Percentiles rank a stretch among this genome's conserved stretches.
phyloP scores from a whole-genome alignment of 2,888 invertebrate species.

The Pteria penguin region DNA sequence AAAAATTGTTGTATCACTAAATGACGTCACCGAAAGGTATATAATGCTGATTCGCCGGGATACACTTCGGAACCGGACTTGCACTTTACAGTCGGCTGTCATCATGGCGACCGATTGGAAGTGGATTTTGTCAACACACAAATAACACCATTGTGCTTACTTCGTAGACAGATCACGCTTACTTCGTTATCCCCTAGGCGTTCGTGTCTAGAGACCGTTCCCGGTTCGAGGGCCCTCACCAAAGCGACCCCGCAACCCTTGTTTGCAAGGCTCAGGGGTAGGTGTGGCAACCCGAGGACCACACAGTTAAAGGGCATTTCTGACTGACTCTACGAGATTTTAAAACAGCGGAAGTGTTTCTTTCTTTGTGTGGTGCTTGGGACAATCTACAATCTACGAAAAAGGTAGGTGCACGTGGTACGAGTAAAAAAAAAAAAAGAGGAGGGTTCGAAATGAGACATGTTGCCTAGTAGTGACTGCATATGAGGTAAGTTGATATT shows the following conservation, averaged over 20 bases:
- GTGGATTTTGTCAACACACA: constrained; percentile 31
- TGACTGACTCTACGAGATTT: not conserved
- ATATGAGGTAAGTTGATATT: no score
- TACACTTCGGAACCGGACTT: not conserved
- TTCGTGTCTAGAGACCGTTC: constrained; percentile 41
- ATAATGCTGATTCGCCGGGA: not conserved
- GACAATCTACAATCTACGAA: not conserved
- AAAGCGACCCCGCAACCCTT: constrained; percentile 41
- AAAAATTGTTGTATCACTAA: no score
- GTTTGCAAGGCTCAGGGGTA: constrained; percentile 35
- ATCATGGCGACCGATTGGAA: constrained; percentile 38
- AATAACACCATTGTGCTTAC: constrained; percentile 4
- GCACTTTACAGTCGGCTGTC: constrained; percentile 6
- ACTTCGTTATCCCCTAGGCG: constrained; percentile 44
- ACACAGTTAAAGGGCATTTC: constrained; percentile 4
- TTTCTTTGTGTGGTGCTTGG: not conserved
- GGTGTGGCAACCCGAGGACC: constrained; percentile 41
- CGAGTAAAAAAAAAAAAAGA: no score
- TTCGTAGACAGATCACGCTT: no score
- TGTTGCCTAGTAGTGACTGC: no score
- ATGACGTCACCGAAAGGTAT: not conserved
- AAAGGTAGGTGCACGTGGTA: no score
- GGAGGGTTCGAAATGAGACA: no score
- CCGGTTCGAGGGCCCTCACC: constrained; percentile 43
- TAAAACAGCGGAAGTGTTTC: not conserved